These are phyloP conservation scores for Achatina immaculata DNA, from an alignment of 1,140 invertebrate species.

Conservation along the genomic window DNA sequence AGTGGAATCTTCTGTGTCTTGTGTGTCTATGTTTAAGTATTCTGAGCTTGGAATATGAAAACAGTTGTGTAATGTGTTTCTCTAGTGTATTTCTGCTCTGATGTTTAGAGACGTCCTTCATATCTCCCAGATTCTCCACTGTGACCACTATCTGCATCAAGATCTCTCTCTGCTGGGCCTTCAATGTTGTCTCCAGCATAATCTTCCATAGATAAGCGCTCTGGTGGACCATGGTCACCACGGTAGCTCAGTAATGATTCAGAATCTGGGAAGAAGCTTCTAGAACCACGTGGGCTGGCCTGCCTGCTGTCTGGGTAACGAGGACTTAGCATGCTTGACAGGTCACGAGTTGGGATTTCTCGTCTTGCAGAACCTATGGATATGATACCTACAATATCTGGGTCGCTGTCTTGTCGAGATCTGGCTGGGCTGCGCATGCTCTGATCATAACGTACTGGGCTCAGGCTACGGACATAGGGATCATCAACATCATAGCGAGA, in stretches of 20 bases:
- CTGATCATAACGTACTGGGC: conserved; percentile 57
- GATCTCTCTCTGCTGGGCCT: conserved; percentile 35
- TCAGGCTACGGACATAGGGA: conserved; percentile 46
- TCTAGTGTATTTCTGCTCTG: neutral
- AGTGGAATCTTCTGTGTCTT: too few relatives aligned
- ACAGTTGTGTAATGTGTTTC: neutral
- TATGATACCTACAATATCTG: conserved; percentile 56
- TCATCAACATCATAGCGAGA: conserved; percentile 59
- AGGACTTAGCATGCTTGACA: conserved; percentile 55
- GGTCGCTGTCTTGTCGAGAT: conserved; percentile 60
- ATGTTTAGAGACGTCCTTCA: conserved; percentile 18
- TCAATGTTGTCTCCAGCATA: conserved; percentile 41
- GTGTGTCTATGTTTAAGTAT: too few relatives aligned
- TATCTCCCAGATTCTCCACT: conserved; percentile 40
- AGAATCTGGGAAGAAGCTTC: conserved; percentile 61
- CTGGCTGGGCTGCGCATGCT: conserved; percentile 55
- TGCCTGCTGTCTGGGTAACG: conserved; percentile 58
- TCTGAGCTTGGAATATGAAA: neutral
- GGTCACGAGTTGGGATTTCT: conserved; percentile 50
- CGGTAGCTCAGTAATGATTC: conserved; percentile 51
- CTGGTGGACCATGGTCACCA: conserved; percentile 33
- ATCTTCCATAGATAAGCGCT: conserved; percentile 28
- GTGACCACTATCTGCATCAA: conserved; percentile 42
- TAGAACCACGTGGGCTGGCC: conserved; percentile 54
- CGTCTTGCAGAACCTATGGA: conserved; percentile 49